Evolutionary conservation across 2,797 vertebrate species (phyloP), one percentile per base, ranked within the genome.

Genomic region (Chromis chromis): DNA sequence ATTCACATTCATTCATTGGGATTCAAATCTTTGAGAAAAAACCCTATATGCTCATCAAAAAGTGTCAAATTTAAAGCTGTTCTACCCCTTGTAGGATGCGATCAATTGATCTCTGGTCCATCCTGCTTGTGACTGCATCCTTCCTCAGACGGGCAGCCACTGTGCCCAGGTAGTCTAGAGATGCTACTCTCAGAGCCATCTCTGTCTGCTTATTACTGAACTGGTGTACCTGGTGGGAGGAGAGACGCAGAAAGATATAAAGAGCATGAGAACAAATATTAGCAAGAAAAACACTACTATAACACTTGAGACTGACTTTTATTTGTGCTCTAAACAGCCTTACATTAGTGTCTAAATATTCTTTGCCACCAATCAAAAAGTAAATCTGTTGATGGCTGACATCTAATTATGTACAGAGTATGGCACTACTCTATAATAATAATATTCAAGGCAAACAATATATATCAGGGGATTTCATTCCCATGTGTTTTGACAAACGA

Each of bases 201-300:
- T 99, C 98, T 48, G 97, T 99, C 81, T 98, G 97, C 91, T 99
- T 99, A 80, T 99, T 99, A 94, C 98, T 99, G 88, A 99, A 99
- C 53, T 99, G 98, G 89, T 99, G 98, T 67, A 99, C 98, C 98
- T 99, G 91, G 83, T 53, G 1, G 40, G 25, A 72, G 40, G 5
- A 78, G 62, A 68, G 46, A 33, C 9, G 76, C 62, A 68, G 1
- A 42, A 5, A 50, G 6, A 63, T 1, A 42, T 3, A 36, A 31
- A 53, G 0, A 33, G 49, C 16, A 59, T 3, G 21, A 13, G 17
- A 64, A 58, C 1, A 65, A 4, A 65, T 44, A 17, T 73, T 25
- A 40, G 24, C 22, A 65, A 55, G 25, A 72, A 24, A 63, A 4
- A 1, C 27, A 42, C 1, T 19, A 4, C 17, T 44, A 17, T 44